Conservation (phyloP, 2,113 vertebrate genomes). For the Silurus asotus region DNA sequence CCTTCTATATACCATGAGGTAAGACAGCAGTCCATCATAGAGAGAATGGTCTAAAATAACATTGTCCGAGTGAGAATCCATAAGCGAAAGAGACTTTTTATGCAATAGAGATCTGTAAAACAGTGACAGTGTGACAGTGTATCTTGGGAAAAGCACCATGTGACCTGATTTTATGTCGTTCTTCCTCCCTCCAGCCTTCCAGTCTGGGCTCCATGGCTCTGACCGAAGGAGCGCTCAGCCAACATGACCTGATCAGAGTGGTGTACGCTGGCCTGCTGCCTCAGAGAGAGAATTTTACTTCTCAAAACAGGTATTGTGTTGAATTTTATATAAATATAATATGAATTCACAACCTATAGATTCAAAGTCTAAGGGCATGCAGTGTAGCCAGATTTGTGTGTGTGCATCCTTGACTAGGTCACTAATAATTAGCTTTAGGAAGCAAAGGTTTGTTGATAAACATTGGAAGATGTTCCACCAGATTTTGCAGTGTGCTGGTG, state of each 20-base stretch:
- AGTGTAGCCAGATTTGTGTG: too few relatives aligned
- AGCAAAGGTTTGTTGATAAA: too few relatives aligned
- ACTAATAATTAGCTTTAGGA: too few relatives aligned
- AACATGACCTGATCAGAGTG: constrained; percentile 94
- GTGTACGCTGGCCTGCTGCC: constrained; percentile 96
- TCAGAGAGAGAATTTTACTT: constrained; percentile 98
- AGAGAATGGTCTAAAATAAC: neutral
- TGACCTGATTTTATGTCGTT: neutral
- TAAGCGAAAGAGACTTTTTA: neutral
- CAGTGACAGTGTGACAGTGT: neutral
- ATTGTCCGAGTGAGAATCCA: neutral
- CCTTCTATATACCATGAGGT: constrained; percentile 99
- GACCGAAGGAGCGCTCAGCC: constrained; percentile 94
- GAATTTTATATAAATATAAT: neutral
- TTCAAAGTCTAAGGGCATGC: too few relatives aligned
- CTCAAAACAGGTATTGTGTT: constrained; percentile 87
- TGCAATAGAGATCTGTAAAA: neutral
- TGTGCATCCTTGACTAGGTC: too few relatives aligned
- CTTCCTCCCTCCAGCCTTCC: constrained; percentile 73
- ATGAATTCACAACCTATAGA: too few relatives aligned
- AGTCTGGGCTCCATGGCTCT: constrained; percentile 95
- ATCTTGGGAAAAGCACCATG: neutral
- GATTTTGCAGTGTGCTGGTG: too few relatives aligned
- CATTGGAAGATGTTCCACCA: too few relatives aligned
- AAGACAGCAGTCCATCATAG: constrained; percentile 52